Evolutionary conservation across 2,113 vertebrate species (phyloP), one percentile per base, ranked within the genome.

Genomic region (Speoplatyrhinus poulsoni): DNA sequence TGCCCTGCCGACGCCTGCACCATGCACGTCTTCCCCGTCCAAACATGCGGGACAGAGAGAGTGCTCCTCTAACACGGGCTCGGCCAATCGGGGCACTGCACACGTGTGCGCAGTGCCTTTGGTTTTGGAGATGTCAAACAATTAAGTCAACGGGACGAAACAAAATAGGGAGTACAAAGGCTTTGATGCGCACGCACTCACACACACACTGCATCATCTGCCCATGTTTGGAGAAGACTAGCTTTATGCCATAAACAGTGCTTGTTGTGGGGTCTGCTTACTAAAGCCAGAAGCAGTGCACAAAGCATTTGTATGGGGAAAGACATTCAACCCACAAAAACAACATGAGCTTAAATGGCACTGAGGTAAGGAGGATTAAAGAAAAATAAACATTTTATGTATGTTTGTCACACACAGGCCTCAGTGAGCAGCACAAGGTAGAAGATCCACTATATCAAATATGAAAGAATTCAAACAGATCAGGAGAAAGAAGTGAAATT

Each of bases 21-120:
- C 94, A 95, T 95, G 96, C 94, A 94, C 89, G 89, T 96, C 94
- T 93, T 95, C 94, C 91, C 86, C 91, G 90, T 94, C 94, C 94
- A 95, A 95, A 95, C 94, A 95, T 92, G 92, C 94, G 94, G 92
- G 93, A 93, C 93, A 94, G 91, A 95, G 91, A 93, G 88, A 89
- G 92, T 89, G 93, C 88, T 86, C 73, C 65, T 73, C 58, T 80
- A 78, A 4, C 69, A 73, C 64, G 56, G 52, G 72, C 75, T 50
- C 75, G 82, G 72, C 66, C 73, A 77, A 78, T 69, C 73, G 57
- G 66, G 69, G 85, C 83, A 81, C 79, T 86, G 88, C 85, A 86
- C 90, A 93, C 89, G 90, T 72, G 75, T 89, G 82, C 86, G 68
- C 69, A 89, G 89, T 89, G 90, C 88, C 92, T 93, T 26, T 81